phyloP scores from a whole-genome alignment of 2,888 invertebrate species.

The Rotaria socialis region DNA sequence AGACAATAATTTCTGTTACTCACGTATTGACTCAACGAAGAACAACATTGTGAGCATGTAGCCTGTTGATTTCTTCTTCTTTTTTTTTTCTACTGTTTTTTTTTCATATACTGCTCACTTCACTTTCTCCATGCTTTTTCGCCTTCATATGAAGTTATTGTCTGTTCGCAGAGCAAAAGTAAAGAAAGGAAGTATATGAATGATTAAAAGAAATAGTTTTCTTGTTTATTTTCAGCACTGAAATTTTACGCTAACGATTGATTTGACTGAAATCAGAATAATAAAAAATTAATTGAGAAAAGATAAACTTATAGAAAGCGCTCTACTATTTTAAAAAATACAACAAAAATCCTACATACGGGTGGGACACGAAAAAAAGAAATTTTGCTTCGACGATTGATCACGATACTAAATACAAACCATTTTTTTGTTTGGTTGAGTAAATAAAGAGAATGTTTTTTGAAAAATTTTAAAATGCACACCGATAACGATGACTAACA shows the following conservation, averaged over 20 bases:
- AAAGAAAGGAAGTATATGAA: background rate
- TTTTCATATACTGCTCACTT: background rate
- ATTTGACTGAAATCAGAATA: background rate
- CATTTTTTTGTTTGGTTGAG: background rate
- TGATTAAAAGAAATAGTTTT: background rate
- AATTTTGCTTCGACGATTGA: background rate
- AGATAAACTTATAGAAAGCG: background rate
- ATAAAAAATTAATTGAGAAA: background rate
- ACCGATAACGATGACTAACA: background rate
- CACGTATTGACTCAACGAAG: slow-evolving; percentile 1
- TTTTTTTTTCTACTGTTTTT: background rate
- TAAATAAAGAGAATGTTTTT: background rate
- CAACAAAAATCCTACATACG: background rate
- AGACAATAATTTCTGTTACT: background rate
- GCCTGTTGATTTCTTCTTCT: background rate
- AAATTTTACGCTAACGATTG: background rate
- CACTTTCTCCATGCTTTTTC: background rate
- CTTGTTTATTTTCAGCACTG: background rate
- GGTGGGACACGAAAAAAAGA: background rate
- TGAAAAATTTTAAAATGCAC: background rate
- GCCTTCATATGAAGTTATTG: background rate
- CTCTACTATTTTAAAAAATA: background rate
- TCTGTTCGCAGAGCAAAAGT: background rate
- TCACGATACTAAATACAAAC: background rate
- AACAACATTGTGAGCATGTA: slow-evolving; percentile 18